A percentile compares a stretch with the other conserved stretches of the same genome.
These are phyloP conservation scores for Apis dorsata DNA, from an alignment of 1,140 invertebrate genomes.

Conservation along the genomic window DNA sequence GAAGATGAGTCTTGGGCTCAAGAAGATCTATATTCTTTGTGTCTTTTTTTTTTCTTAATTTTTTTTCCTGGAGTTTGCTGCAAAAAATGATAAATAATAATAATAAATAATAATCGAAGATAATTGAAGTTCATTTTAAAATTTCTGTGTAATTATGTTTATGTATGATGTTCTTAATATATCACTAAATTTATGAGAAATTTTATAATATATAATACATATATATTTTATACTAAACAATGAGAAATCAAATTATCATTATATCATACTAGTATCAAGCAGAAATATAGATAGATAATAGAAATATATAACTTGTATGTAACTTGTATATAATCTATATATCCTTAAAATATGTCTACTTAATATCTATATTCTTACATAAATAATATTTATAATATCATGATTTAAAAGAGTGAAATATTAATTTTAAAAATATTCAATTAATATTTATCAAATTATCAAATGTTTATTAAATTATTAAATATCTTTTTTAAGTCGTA, in stretches of 20 bases:
- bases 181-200: not conserved
- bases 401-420: not conserved
- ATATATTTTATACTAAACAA: too few species aligned
- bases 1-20: not conserved
- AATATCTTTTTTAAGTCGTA: not conserved
- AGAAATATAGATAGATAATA: too few species aligned
- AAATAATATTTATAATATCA: not conserved
- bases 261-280: too few species aligned
- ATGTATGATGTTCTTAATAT: not conserved
- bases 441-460: not conserved
- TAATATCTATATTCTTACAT: not conserved
- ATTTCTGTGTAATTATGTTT: not conserved
- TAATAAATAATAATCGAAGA: constrained; percentile 2
- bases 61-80: not conserved
- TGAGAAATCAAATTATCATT: too few species aligned
- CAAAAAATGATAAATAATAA: not conserved
- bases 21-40: constrained; percentile 14
- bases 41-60: not conserved
- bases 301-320: too few species aligned
- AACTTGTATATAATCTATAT: too few species aligned
- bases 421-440: not conserved
- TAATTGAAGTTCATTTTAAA: not conserved
- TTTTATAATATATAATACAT: too few species aligned
- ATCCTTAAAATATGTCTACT: not conserved
- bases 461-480: too few species aligned